phyloP scores from a whole-genome alignment of 2,113 vertebrate genomes.

The Naja naja region DNA sequence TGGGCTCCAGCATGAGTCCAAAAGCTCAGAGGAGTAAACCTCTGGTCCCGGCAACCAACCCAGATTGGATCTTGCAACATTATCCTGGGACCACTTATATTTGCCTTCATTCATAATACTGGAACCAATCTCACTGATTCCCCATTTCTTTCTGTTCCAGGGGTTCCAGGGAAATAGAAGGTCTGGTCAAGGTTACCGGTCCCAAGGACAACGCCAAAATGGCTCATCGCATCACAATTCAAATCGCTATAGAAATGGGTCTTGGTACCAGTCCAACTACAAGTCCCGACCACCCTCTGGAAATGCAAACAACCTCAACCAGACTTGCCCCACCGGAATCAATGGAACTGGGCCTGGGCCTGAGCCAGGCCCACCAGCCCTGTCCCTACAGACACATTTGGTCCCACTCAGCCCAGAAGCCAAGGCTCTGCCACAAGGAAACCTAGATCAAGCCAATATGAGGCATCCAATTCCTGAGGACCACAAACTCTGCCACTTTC shows the following conservation, averaged over 20 bases:
- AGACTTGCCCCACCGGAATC: conserved; percentile 40
- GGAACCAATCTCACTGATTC: background rate
- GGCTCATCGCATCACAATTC: conserved; percentile 63
- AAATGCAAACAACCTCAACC: conserved; percentile 38
- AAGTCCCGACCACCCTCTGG: conserved; percentile 59
- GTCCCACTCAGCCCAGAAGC: conserved; percentile 51
- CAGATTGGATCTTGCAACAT: too few relatives aligned
- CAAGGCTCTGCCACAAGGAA: conserved; percentile 83
- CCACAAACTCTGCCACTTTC: conserved; percentile 23
- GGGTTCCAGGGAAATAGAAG: conserved; percentile 76
- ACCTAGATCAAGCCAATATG: conserved; percentile 72
- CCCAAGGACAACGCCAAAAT: conserved; percentile 73
- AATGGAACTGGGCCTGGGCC: conserved; percentile 46
- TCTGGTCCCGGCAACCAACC: too few relatives aligned
- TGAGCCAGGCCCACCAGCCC: conserved; percentile 54
- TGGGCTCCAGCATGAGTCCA: too few relatives aligned
- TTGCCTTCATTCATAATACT: too few relatives aligned
- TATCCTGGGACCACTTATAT: too few relatives aligned
- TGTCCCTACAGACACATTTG: conserved; percentile 12
- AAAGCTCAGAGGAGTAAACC: too few relatives aligned
- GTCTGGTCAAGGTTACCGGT: conserved; percentile 68
- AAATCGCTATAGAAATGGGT: conserved; percentile 69
- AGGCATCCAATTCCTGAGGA: conserved; percentile 60
- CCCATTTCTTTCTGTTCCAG: conserved; percentile 58
- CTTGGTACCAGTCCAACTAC: conserved; percentile 60